Conservation (phyloP, 2,113 vertebrate species). For the Xyliphius kryptos region DNA sequence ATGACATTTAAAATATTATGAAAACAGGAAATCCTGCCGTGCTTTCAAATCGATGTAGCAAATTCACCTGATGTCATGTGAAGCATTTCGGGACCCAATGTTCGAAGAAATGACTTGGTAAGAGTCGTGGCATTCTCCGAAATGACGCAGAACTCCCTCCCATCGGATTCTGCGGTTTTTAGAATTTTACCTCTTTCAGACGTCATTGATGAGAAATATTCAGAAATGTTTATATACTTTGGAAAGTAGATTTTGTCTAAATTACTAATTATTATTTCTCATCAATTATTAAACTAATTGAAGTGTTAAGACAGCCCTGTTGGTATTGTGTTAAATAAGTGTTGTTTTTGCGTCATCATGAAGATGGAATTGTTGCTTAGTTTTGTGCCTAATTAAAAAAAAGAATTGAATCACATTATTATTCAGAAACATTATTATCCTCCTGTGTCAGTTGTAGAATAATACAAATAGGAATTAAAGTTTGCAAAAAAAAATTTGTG, state of each 20-base stretch:
- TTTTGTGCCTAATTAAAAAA: not conserved
- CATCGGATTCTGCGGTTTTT: slow-evolving; percentile 44
- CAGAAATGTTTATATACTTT: slow-evolving; percentile 28
- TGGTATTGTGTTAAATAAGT: too few relatives aligned
- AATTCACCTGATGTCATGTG: slow-evolving; percentile 44
- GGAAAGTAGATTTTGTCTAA: slow-evolving; percentile 30
- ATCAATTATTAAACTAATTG: too few relatives aligned
- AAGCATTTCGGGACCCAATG: slow-evolving; percentile 25
- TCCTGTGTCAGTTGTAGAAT: too few relatives aligned
- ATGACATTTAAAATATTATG: slow-evolving; percentile 62
- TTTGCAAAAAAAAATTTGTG: too few relatives aligned
- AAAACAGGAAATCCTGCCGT: slow-evolving; percentile 71
- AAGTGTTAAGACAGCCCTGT: too few relatives aligned
- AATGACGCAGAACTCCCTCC: slow-evolving; percentile 55
- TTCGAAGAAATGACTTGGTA: slow-evolving; percentile 50
- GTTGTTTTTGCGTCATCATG: too few relatives aligned
- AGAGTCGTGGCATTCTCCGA: slow-evolving; percentile 49
- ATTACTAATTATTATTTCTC: too few relatives aligned
- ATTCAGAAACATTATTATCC: too few relatives aligned
- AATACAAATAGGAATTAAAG: too few relatives aligned
- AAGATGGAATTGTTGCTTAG: not conserved
- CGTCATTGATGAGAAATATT: slow-evolving; percentile 37
- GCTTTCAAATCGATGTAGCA: slow-evolving; percentile 48
- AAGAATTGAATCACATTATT: not conserved
- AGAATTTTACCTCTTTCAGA: slow-evolving; percentile 19